Conservation (phyloP, 2,113 vertebrate genomes). For the Heterocephalus glaber region DNA sequence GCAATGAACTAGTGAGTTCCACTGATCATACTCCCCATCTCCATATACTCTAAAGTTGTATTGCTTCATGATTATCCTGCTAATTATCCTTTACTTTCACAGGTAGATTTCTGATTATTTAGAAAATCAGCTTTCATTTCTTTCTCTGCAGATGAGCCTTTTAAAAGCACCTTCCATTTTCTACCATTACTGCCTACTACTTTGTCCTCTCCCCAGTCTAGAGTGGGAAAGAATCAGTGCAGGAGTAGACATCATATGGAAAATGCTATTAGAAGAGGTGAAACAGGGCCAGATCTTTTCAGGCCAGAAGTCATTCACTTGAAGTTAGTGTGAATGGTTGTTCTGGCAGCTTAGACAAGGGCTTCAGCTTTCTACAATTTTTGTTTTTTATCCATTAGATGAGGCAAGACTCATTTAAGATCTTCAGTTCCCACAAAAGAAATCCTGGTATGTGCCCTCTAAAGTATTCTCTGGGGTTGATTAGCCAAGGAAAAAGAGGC, state of each 20-base stretch:
- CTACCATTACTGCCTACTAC: not conserved
- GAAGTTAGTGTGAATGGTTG: not conserved
- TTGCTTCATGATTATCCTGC: not conserved
- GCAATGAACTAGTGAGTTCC: not conserved
- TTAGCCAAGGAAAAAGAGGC: constrained; percentile 5
- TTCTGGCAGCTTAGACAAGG: not conserved
- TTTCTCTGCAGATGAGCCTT: not conserved
- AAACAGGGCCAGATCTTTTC: not conserved
- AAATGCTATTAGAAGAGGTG: not conserved
- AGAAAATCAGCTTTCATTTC: not conserved
- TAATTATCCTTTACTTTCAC: not conserved
- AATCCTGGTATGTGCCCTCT: not conserved
- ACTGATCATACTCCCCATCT: not conserved
- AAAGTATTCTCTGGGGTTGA: not conserved
- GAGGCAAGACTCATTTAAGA: constrained; percentile 13
- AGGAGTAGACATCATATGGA: not conserved
- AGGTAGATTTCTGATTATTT: not conserved
- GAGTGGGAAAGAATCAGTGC: not conserved
- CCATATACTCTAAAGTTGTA: not conserved
- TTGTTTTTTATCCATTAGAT: not conserved
- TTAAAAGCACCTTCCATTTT: not conserved
- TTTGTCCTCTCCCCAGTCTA: not conserved
- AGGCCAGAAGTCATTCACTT: not conserved
- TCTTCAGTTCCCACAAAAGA: not conserved
- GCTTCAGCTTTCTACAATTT: not conserved